Conservation (phyloP, 1,140 invertebrate genomes). For the Samia ricini region DNA sequence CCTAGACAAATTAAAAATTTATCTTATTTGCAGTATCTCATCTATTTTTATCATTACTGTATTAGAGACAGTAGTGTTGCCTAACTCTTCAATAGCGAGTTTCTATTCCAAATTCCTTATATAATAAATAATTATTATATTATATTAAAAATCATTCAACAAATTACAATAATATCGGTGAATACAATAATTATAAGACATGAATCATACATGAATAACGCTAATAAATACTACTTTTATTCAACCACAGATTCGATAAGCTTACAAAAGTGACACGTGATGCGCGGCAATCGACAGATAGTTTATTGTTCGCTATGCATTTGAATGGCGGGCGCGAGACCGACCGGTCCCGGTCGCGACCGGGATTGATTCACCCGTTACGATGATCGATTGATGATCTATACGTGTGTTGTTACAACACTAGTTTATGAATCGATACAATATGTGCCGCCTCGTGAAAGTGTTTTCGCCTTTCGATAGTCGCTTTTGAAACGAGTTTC, state of each 20-base stretch:
- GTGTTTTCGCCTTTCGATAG: neutral
- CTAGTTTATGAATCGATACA: neutral
- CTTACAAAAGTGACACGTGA: slow-evolving; percentile 2
- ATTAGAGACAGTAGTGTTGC: too few relatives aligned
- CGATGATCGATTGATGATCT: slow-evolving; percentile 16
- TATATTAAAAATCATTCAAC: too few relatives aligned
- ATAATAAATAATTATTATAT: too few relatives aligned
- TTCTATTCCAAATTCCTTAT: too few relatives aligned
- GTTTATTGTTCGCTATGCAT: slow-evolving; percentile 10
- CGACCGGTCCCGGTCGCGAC: neutral
- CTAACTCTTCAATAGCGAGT: too few relatives aligned
- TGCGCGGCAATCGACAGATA: neutral
- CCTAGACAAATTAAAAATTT: too few relatives aligned
- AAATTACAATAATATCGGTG: too few relatives aligned
- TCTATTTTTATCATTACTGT: too few relatives aligned
- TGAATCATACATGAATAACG: neutral
- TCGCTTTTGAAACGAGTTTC: neutral
- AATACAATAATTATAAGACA: too few relatives aligned
- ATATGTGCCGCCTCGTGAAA: neutral
- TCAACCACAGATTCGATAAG: neutral
- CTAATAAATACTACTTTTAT: neutral
- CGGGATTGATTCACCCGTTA: slow-evolving; percentile 18
- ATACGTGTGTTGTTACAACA: neutral
- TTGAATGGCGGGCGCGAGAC: slow-evolving; percentile 5
- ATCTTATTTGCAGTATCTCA: too few relatives aligned